phyloP scores from a whole-genome alignment of 2,797 vertebrate species.

The Enteromius radiatus region DNA sequence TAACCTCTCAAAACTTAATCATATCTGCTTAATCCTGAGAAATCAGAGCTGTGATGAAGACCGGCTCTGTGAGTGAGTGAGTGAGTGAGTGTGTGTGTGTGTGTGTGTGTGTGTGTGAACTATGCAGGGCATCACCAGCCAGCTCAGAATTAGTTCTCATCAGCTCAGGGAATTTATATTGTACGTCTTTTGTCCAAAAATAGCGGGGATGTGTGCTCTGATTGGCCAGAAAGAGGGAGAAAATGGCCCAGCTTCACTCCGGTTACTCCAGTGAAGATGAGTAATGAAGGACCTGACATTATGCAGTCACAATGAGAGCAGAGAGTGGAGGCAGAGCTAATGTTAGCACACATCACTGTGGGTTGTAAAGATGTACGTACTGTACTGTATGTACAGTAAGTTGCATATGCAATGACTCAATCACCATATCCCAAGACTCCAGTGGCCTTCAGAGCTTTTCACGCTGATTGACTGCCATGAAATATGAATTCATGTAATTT shows the following conservation, averaged over 20 bases:
- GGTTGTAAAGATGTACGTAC: slow-evolving; percentile 24
- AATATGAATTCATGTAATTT: not conserved
- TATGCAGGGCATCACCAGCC: slow-evolving; percentile 69
- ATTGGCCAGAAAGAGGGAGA: slow-evolving; percentile 79
- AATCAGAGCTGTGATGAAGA: slow-evolving; percentile 27
- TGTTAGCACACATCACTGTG: slow-evolving; percentile 56
- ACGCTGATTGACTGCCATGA: not conserved
- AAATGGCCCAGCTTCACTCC: slow-evolving; percentile 64
- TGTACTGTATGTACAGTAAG: slow-evolving; percentile 31
- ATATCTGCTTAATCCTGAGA: not conserved
- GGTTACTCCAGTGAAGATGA: slow-evolving; percentile 60
- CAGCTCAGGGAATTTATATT: slow-evolving; percentile 62
- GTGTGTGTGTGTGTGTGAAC: not conserved
- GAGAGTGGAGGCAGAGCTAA: slow-evolving; percentile 57
- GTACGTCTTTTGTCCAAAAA: slow-evolving; percentile 53
- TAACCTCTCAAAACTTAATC: not conserved
- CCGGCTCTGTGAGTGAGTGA: not conserved
- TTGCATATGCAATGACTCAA: slow-evolving; percentile 21
- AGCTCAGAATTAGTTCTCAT: slow-evolving; percentile 74
- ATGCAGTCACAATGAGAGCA: slow-evolving; percentile 56
- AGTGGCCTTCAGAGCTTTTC: not conserved
- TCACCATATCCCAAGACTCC: not conserved
- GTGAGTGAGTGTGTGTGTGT: not conserved
- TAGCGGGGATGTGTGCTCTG: slow-evolving; percentile 73
- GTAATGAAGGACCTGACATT: slow-evolving; percentile 60